Percentiles rank a stretch among this genome's conserved stretches.
phyloP scores from a whole-genome alignment of 2,113 vertebrate genomes.

The Nettapus auritus region DNA sequence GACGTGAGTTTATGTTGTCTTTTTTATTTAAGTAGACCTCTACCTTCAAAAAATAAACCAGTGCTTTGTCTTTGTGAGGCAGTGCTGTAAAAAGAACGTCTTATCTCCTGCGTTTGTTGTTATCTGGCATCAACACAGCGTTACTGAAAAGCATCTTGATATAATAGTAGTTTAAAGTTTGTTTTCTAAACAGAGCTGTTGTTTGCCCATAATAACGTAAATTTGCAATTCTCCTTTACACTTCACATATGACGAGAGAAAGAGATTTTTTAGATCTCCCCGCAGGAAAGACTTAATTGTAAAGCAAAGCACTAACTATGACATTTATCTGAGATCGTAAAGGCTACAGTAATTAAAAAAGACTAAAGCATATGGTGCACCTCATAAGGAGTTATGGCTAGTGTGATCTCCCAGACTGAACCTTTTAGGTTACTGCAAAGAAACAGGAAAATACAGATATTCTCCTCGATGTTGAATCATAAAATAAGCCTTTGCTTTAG shows the following conservation, averaged over 20 bases:
- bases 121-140: not conserved
- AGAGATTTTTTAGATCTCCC: not conserved
- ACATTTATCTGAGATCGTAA: constrained; percentile 50
- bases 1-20: not conserved
- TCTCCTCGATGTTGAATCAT: not conserved
- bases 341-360: constrained; percentile 46
- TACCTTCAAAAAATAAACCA: not conserved
- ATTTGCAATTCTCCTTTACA: constrained; percentile 14
- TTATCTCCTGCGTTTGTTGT: not conserved
- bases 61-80: not conserved
- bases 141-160: not conserved
- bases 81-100: not conserved
- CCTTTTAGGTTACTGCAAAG: not conserved
- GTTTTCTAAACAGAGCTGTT: constrained; percentile 34
- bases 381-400: not conserved
- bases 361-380: constrained; percentile 18
- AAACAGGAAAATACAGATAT: not conserved
- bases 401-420: not conserved
- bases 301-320: constrained; percentile 37
- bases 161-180: constrained; percentile 19
- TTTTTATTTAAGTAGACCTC: not conserved
- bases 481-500: not conserved
- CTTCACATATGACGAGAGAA: not conserved
- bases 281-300: constrained; percentile 39
- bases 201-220: constrained; percentile 35